Percentiles rank a stretch among this genome's conserved stretches.
These are phyloP conservation scores for Cephus pulcher DNA, from an alignment of 2,888 invertebrate species.

Conservation along the genomic window DNA sequence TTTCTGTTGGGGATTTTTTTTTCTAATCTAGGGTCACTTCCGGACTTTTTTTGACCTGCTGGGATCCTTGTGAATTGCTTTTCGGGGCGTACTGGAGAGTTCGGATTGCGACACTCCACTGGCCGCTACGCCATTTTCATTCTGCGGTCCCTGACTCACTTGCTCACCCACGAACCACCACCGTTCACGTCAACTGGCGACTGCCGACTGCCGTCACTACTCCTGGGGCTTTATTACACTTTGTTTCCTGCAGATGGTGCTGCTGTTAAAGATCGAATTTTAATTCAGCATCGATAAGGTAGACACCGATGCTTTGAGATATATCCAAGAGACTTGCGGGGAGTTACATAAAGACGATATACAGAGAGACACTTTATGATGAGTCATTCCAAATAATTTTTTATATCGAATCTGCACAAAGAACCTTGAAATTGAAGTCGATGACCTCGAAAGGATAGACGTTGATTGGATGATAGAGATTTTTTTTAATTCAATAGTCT, in stretches of 20 bases:
- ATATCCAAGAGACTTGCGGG: neutral
- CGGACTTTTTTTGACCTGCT: neutral
- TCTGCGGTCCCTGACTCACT: constrained; percentile 32
- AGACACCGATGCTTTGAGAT: neutral
- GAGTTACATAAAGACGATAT: neutral
- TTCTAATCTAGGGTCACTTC: too few relatives aligned
- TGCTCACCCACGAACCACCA: constrained; percentile 23
- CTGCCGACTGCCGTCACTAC: constrained; percentile 43
- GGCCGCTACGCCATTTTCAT: constrained; percentile 55
- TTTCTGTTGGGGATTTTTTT: too few relatives aligned
- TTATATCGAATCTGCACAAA: too few relatives aligned
- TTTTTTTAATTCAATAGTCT: too few relatives aligned
- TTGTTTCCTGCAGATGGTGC: neutral
- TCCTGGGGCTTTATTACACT: neutral
- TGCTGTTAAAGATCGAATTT: neutral
- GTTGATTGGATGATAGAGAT: too few relatives aligned
- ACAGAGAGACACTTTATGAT: too few relatives aligned
- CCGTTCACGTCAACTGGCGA: constrained; percentile 45
- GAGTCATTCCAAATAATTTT: neutral
- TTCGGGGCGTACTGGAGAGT: constrained; percentile 9
- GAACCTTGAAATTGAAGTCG: too few relatives aligned
- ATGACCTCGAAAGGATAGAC: too few relatives aligned
- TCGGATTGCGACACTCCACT: constrained; percentile 16
- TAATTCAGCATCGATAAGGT: neutral
- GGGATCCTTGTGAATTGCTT: neutral